Base-by-base conservation (phyloP, 2,113 vertebrate species). In the Albula goreensis region DNA sequence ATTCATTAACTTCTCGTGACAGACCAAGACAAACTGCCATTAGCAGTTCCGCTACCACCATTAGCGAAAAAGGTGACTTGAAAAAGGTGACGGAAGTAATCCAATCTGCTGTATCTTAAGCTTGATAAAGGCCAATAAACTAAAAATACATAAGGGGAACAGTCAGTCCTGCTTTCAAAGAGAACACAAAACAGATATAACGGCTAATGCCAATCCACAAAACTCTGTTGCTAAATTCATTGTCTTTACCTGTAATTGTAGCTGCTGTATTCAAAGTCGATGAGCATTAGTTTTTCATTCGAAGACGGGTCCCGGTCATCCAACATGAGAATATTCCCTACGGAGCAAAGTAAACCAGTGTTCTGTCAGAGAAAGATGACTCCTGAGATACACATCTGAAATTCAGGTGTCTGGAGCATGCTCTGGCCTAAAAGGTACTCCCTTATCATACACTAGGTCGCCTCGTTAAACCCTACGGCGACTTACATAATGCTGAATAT, bases 221-320 rank as follows among this genome's bases (percentile, higher is more conserved):
- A 17, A 19, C 60, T 63, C 10, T 63, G n/a, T 31, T 22, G 53
- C 12, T 56, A 56, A n/a, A 19, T 6, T 22, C 70, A 31, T 22
- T 13, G 70, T 10, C 70, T 70, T 92, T 86, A 97, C 97, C 98
- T 96, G 94, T 98, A 98, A 92, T 99, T 99, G 87, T 99, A 99
- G 90, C 98, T 98, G 95, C 98, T 99, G 94, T 99, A 99, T 88
- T 99, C 98, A 50, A 99, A 99, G 91, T 99, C 98, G 1, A 99
- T 98, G 57, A 99, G 94, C 98, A 99, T 99, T 48, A 99, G 96
- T 63, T 87, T 95, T 12, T 97, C 96, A 0, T 89, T 90, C 5
- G 94, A 88, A 10, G 78, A 85, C 0, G 77, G 83, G 48, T 93
- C 92, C 0, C 31, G 87, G 17, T 93, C 90, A 0, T 96, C 94